Conservation (phyloP, 2,888 invertebrate genomes). For the Gasteruption jaculator region DNA sequence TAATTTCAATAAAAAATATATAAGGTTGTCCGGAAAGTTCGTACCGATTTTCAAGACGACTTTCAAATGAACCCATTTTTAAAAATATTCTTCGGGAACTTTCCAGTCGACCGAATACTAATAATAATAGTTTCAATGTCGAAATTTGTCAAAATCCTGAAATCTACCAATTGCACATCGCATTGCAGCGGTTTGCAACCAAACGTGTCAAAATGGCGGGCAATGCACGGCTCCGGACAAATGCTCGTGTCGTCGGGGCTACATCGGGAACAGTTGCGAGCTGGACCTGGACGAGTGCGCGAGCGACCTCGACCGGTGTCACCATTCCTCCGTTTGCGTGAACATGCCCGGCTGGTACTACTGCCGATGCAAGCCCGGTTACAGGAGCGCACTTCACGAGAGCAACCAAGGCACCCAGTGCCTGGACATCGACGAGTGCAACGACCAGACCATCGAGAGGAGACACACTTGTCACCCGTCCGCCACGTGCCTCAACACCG, state of each 20-base stretch:
- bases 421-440: constrained; percentile 80
- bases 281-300: constrained; percentile 83
- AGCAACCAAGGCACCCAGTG: constrained; percentile 61
- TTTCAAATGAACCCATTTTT: too few relatives aligned
- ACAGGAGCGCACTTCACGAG: constrained; percentile 59
- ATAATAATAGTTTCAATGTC: too few relatives aligned
- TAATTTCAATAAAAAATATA: too few relatives aligned
- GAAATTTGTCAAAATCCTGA: neutral
- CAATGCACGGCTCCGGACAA: constrained; percentile 71
- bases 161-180: constrained; percentile 8
- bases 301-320: constrained; percentile 67
- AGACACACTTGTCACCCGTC: constrained; percentile 76
- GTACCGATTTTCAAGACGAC: too few relatives aligned
- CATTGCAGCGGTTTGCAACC: constrained; percentile 71
- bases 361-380: constrained; percentile 80
- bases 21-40: too few relatives aligned
- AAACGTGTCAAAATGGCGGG: constrained; percentile 80
- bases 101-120: too few relatives aligned
- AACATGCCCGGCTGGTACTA: constrained; percentile 89
- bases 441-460: constrained; percentile 56
- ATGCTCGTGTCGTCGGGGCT: constrained; percentile 78
- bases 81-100: too few relatives aligned
- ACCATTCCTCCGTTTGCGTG: constrained; percentile 72
- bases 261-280: constrained; percentile 78
- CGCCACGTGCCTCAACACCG: constrained; percentile 74